A percentile compares a stretch with the other conserved stretches of the same genome.
phyloP scores from a whole-genome alignment of 1,140 invertebrate genomes.

The Trichogramma pretiosum region DNA sequence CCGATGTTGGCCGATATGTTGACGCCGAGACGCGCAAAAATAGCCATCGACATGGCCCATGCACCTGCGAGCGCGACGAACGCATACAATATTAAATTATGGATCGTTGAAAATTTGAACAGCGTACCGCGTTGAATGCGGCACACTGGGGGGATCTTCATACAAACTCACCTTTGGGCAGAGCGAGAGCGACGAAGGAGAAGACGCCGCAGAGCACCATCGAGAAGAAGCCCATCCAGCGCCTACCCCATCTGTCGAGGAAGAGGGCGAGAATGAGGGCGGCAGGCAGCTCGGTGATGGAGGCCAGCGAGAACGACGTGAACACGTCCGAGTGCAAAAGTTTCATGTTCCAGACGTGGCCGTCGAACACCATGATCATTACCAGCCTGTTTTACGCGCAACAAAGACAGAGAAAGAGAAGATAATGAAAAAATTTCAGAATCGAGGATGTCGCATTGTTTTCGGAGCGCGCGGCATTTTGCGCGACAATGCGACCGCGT shows the following conservation, averaged over 20 bases:
- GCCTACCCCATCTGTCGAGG: constrained; percentile 71
- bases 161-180: constrained; percentile 52
- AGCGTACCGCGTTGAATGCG: too few relatives aligned
- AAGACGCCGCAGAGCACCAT: constrained; percentile 73
- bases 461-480: too few relatives aligned
- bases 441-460: too few relatives aligned
- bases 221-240: constrained; percentile 74
- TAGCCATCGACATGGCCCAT: constrained; percentile 62
- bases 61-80: constrained; percentile 46
- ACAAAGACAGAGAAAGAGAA: too few relatives aligned
- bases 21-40: constrained; percentile 71
- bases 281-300: constrained; percentile 75
- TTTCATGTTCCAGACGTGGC: constrained; percentile 76
- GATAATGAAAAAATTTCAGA: too few relatives aligned
- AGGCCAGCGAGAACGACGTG: constrained; percentile 74
- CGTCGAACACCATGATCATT: constrained; percentile 77
- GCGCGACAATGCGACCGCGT: too few relatives aligned
- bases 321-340: constrained; percentile 71
- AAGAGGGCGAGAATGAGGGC: constrained; percentile 71
- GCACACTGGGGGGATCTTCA: too few relatives aligned
- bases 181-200: constrained; percentile 63
- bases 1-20: constrained; percentile 85
- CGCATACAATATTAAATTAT: not conserved
- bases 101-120: too few relatives aligned
- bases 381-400: constrained; percentile 64